phyloP scores from a whole-genome alignment of 2,797 vertebrate genomes.

The Malacoctenus gilli region DNA sequence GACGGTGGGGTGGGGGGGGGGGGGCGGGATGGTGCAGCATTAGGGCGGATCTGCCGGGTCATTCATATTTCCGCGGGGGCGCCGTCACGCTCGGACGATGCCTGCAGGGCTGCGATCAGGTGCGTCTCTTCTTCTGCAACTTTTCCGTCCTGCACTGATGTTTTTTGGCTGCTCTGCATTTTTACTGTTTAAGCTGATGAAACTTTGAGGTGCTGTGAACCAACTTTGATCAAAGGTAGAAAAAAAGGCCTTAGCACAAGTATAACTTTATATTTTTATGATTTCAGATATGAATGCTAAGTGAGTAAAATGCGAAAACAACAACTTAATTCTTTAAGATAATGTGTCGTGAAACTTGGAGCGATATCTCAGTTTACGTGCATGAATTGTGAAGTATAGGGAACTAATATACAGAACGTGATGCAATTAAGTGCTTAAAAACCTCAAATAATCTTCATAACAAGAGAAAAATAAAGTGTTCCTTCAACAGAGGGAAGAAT shows the following conservation, averaged over 20 bases:
- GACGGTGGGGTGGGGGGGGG: too few relatives aligned
- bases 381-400: too few relatives aligned
- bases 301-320: too few relatives aligned
- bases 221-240: too few relatives aligned
- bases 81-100: conserved; percentile 20
- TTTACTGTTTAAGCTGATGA: neutral
- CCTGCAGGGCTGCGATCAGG: conserved; percentile 43
- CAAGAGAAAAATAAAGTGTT: neutral
- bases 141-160: neutral
- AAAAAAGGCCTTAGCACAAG: too few relatives aligned
- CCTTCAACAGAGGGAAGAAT: conserved; percentile 21
- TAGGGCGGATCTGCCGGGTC: conserved; percentile 62
- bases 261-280: too few relatives aligned
- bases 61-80: conserved; percentile 56
- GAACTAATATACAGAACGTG: neutral
- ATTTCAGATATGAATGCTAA: too few relatives aligned
- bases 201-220: too few relatives aligned
- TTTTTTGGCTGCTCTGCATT: neutral
- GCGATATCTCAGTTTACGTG: too few relatives aligned
- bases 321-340: too few relatives aligned
- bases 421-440: neutral
- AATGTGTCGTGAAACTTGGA: too few relatives aligned
- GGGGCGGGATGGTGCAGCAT: conserved; percentile 44
- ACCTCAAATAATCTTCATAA: conserved; percentile 3
- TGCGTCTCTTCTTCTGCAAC: conserved; percentile 44